Conservation (phyloP, 2,888 invertebrate species). For the Chelonus formosanus region DNA sequence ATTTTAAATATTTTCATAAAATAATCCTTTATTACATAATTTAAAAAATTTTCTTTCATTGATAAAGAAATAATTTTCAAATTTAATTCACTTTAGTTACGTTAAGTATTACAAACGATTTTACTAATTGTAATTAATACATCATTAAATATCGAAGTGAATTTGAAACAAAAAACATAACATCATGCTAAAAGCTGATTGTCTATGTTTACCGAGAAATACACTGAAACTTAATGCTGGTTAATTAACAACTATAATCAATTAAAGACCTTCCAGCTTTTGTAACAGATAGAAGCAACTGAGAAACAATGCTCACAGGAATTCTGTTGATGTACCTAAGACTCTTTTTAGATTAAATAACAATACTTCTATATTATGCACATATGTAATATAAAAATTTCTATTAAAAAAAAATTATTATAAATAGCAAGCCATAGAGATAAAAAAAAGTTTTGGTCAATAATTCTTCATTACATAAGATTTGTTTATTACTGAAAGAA, state of each 20-base stretch:
- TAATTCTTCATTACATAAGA: neutral
- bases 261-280: conserved; percentile 43
- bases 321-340: conserved; percentile 30
- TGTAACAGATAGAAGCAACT: conserved; percentile 18
- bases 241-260: conserved; percentile 48
- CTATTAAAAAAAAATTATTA: neutral
- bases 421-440: neutral
- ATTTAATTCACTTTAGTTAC: no score
- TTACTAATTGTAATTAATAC: no score
- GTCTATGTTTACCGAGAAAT: conserved; percentile 34
- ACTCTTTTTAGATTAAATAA: neutral
- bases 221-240: conserved; percentile 40
- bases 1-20: no score
- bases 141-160: conserved; percentile 1
- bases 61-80: no score
- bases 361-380: conserved; percentile 31
- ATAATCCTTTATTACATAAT: no score
- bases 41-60: no score
- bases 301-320: conserved; percentile 27
- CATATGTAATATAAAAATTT: neutral
- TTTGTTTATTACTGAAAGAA: conserved; percentile 20
- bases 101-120: no score
- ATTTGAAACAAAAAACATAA: conserved; percentile 14
- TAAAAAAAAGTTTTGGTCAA: neutral
- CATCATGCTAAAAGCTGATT: conserved; percentile 36